phyloP scores from a whole-genome alignment of 64 coral and sea anemone species.

The Cladopsammia gracilis region DNA sequence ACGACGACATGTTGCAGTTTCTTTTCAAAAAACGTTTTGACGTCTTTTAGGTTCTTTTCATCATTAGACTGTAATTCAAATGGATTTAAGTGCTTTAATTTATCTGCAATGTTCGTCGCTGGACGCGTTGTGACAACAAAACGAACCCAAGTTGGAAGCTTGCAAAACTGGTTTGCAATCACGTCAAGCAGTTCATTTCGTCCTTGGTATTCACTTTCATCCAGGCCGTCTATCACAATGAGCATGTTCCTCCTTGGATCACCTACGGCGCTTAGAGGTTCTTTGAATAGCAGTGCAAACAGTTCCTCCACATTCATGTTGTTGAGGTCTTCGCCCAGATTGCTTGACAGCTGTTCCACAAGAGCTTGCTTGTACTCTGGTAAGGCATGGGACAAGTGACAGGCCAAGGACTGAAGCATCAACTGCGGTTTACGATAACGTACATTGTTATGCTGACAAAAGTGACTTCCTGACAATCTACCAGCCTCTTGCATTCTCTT shows the following conservation, averaged over 20 bases:
- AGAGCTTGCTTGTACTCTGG: slow-evolving; percentile 39
- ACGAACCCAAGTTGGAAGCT: slow-evolving; percentile 25
- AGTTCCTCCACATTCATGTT: slow-evolving; percentile 57
- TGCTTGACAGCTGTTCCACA: slow-evolving; percentile 38
- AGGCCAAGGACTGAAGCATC: slow-evolving; percentile 59
- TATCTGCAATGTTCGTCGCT: background rate
- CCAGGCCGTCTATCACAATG: slow-evolving; percentile 49
- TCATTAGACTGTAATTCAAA: background rate
- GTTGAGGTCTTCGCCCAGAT: slow-evolving; percentile 9
- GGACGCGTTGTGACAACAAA: slow-evolving; percentile 61
- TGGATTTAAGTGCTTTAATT: background rate
- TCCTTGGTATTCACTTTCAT: slow-evolving; percentile 33
- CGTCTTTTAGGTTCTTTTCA: background rate
- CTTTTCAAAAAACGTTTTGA: slow-evolving; percentile 1
- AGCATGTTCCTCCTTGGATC: background rate
- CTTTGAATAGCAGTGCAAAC: slow-evolving; percentile 57
- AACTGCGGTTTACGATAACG: slow-evolving; percentile 45
- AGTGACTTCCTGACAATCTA: slow-evolving; percentile 49
- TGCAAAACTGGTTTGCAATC: background rate
- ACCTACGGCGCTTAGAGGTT: slow-evolving; percentile 5
- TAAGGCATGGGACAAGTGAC: slow-evolving; percentile 25
- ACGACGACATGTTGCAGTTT: background rate
- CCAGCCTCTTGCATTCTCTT: slow-evolving; percentile 43
- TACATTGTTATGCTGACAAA: slow-evolving; percentile 27
- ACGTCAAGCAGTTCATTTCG: slow-evolving; percentile 19